Evolutionary conservation across 2,888 invertebrate species (phyloP).

Genomic region (Mythimna impura): DNA sequence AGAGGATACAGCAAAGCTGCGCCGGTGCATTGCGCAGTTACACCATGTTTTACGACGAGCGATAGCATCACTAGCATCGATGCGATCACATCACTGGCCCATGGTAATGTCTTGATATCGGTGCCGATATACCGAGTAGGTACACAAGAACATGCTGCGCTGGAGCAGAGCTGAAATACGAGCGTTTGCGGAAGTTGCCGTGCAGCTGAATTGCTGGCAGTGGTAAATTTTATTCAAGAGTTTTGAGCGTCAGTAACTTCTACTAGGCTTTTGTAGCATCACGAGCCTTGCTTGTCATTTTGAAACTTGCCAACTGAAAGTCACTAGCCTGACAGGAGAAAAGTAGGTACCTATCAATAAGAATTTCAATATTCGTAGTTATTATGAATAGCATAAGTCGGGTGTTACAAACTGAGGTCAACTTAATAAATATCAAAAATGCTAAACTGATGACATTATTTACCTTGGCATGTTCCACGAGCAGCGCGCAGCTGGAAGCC

Average conservation of each 20-base stretch:
- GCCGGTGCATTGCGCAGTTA: conserved; percentile 40
- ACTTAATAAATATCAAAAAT: conserved; percentile 5
- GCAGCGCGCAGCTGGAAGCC: conserved; percentile 31
- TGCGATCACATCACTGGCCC: conserved; percentile 57
- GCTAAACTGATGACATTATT: conserved; percentile 10
- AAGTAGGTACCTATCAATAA: not conserved
- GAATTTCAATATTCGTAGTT: not conserved
- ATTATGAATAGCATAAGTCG: not conserved
- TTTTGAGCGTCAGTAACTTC: not conserved
- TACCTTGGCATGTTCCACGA: not conserved
- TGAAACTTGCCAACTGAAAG: not conserved
- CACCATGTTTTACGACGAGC: conserved; percentile 60
- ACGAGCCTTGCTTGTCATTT: not conserved
- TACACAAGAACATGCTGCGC: conserved; percentile 12
- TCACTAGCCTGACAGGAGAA: not conserved
- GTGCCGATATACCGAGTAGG: conserved; percentile 25
- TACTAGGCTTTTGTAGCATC: not conserved
- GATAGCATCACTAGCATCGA: conserved; percentile 51
- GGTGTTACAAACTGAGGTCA: not conserved
- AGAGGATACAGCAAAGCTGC: conserved; percentile 32
- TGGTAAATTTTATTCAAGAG: not conserved
- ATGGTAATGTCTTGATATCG: conserved; percentile 61
- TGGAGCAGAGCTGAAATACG: not conserved
- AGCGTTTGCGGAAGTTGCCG: conserved; percentile 10
- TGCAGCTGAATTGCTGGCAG: not conserved